Evolutionary conservation across 2,113 vertebrate species (phyloP), one percentile per base, ranked within the genome.

Genomic region (Phoenicopterus ruber): DNA sequence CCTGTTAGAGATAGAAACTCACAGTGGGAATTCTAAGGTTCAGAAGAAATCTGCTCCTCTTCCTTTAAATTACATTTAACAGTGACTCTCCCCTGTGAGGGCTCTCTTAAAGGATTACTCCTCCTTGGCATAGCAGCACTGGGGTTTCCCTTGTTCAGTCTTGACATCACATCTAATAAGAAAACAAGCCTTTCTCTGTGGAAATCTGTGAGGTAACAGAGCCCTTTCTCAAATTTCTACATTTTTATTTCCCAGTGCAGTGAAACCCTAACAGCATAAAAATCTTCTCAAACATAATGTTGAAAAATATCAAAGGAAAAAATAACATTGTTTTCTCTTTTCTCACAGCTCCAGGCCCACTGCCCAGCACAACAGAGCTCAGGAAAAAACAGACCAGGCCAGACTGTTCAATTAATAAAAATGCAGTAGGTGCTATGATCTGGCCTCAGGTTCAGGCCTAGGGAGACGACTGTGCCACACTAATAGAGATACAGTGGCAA

Each of bases 231-330:
- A 79, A 91, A 42, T 66, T 57, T 65, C 40, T 89, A 79, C 44
- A 22, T 80, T 88, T 94, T 80, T 81, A 94, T 92, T 95, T 97
- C 78, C 78, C 82, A 70, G 42, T 16, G 47, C 49, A 50, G n/a
- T 46, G 47, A 85, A 78, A 91, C 29, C 21, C 66, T 70, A 88
- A 58, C 77, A 91, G 84, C 70, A 66, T 17, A 91, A 95, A 97
- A 87, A 72, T 69, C 40, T 82, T 62, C 36, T 61, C 83, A 94
- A 92, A 46, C 18, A 38, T 32, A 73, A 25, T 10, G 13, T 17
- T 79, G 70, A 76, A 95, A 96, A 95, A 82, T 6, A n/a, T 95
- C 93, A 91, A 55, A 88, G 67, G 32, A 16, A 91, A 79, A 84
- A 94, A 84, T 24, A 86, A 70, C 46, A 72, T 62, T 1, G 0